A percentile compares a stretch with the other conserved stretches of the same genome.
Conservation (phyloP, 2,797 vertebrate species). For the Sebastes cheni region DNA sequence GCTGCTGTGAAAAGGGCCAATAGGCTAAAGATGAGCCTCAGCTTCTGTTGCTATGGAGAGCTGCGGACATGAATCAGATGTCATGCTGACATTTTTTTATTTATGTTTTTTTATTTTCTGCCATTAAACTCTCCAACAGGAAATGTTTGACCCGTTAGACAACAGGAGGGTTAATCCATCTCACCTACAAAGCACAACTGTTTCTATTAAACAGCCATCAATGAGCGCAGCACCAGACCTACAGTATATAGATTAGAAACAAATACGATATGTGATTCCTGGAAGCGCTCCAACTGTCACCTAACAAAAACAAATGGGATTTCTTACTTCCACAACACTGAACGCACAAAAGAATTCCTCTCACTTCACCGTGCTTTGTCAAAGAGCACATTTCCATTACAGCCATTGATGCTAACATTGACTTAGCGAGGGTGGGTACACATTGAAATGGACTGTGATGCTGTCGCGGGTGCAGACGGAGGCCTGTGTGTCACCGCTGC, state of each 20-base stretch:
- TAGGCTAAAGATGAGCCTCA: background rate
- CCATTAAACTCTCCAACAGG: background rate
- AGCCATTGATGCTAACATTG: constrained; percentile 49
- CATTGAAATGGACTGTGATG: constrained; percentile 55
- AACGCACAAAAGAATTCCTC: background rate
- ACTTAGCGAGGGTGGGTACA: constrained; percentile 32
- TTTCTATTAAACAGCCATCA: background rate
- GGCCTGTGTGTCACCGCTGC: constrained; percentile 59
- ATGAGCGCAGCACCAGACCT: background rate
- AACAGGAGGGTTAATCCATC: background rate
- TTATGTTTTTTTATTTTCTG: background rate
- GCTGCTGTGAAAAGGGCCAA: background rate
- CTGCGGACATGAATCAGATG: background rate
- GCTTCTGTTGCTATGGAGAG: background rate
- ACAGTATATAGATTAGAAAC: background rate
- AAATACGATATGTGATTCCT: background rate
- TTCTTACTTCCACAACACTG: background rate
- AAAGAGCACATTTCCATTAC: constrained; percentile 63
- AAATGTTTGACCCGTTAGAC: background rate
- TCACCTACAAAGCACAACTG: background rate
- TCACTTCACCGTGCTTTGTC: constrained; percentile 35
- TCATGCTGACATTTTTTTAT: background rate
- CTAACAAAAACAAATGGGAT: background rate
- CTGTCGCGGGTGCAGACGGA: constrained; percentile 19
- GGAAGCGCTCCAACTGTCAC: background rate